phyloP scores from a whole-genome alignment of 2,888 invertebrate species.

The Cataglyphis cursor region DNA sequence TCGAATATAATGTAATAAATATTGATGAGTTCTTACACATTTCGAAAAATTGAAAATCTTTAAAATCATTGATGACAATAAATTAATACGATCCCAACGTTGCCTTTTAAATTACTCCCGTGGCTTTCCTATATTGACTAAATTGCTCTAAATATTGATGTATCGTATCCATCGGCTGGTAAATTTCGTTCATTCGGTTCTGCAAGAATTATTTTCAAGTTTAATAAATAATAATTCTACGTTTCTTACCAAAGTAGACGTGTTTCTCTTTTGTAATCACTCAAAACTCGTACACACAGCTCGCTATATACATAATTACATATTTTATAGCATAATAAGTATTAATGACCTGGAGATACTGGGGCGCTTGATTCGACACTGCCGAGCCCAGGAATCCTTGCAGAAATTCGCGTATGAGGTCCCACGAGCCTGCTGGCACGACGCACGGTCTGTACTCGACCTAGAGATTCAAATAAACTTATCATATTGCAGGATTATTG shows the following conservation, averaged over 20 bases:
- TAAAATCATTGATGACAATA: background rate
- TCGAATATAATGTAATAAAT: slow-evolving; percentile 14
- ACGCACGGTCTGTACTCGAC: slow-evolving; percentile 97
- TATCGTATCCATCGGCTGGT: slow-evolving; percentile 96
- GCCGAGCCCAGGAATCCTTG: slow-evolving; percentile 95
- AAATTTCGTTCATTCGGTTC: slow-evolving; percentile 93
- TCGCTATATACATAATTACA: background rate
- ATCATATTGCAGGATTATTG: slow-evolving; percentile 1
- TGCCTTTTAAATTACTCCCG: slow-evolving; percentile 87
- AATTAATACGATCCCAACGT: slow-evolving; percentile 22
- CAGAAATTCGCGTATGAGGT: slow-evolving; percentile 95
- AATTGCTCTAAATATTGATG: slow-evolving; percentile 98
- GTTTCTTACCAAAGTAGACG: background rate
- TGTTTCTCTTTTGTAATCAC: background rate
- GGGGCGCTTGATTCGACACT: slow-evolving; percentile 92
- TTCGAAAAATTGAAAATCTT: background rate
- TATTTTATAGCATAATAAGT: background rate
- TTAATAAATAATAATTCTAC: background rate
- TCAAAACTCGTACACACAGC: background rate
- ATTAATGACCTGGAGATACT: slow-evolving; percentile 89
- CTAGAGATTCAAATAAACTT: slow-evolving; percentile 82
- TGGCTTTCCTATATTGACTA: slow-evolving; percentile 94
- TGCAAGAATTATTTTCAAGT: slow-evolving; percentile 81
- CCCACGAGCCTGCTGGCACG: slow-evolving; percentile 96
- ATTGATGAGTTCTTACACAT: background rate